These are phyloP conservation scores for Onthophagus sagittarius DNA, from an alignment of 2,888 invertebrate species.

Conservation along the genomic window DNA sequence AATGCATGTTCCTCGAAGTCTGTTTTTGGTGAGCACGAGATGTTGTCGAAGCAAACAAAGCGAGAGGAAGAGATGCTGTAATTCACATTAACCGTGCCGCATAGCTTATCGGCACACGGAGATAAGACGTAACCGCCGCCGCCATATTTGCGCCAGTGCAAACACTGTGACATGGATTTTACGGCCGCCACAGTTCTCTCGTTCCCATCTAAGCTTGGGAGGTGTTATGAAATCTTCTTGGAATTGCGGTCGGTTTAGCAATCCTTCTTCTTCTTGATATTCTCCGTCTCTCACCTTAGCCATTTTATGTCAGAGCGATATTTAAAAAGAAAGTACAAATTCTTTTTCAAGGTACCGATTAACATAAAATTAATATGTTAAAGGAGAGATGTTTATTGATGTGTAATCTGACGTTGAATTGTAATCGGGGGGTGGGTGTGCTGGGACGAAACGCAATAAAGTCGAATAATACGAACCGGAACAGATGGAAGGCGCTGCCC, in stretches of 20 bases:
- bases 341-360: not conserved
- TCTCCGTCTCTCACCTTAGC: not conserved
- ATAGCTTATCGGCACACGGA: conserved; percentile 28
- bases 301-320: not conserved
- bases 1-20: not conserved
- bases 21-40: conserved; percentile 17
- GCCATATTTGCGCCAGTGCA: conserved; percentile 16
- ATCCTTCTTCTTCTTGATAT: not conserved
- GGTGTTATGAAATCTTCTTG: conserved; percentile 16
- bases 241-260: conserved; percentile 9
- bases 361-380: not conserved
- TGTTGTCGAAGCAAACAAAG: conserved; percentile 33
- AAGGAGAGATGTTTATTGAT: not conserved
- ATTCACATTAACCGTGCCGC: conserved; percentile 33
- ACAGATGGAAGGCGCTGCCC: conserved; percentile 36
- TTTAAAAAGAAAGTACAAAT: not conserved
- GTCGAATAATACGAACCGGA: conserved; percentile 32
- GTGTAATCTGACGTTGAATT: not conserved
- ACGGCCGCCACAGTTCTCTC: conserved; percentile 16
- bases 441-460: conserved; percentile 32
- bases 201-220: conserved; percentile 12
- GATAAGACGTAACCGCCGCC: conserved; percentile 33
- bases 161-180: conserved; percentile 24
- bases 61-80: conserved; percentile 34
- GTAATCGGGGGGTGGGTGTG: conserved; percentile 4